phyloP scores from a whole-genome alignment of 1,140 invertebrate species.

The Arctopsyche grandis region DNA sequence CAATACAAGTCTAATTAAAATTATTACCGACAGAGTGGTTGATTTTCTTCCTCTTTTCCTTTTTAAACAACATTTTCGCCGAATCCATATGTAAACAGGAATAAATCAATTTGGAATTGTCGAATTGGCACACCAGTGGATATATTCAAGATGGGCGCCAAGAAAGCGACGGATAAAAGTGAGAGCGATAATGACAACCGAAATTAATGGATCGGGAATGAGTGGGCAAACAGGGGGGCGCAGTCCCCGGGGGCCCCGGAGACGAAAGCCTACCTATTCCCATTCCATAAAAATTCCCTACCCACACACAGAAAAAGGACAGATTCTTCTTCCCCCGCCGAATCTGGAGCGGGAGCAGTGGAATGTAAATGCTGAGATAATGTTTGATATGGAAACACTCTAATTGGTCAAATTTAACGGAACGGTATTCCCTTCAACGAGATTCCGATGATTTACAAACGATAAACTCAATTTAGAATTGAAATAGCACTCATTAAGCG shows the following conservation, averaged over 20 bases:
- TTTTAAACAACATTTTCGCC: not conserved
- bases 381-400: not conserved
- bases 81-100: not conserved
- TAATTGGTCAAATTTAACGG: conserved; percentile 19
- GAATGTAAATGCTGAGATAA: conserved; percentile 39
- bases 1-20: not conserved
- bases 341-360: conserved; percentile 27
- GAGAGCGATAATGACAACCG: conserved; percentile 36
- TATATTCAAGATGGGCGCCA: conserved; percentile 21
- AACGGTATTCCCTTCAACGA: not conserved
- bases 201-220: conserved; percentile 43
- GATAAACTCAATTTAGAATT: too few species aligned
- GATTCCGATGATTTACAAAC: too few species aligned
- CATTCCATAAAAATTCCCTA: not conserved
- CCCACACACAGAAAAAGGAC: not conserved
- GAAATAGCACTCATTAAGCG: too few species aligned
- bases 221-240: conserved; percentile 19
- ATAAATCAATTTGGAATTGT: conserved; percentile 29
- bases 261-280: not conserved
- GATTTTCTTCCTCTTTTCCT: too few species aligned
- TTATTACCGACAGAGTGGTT: not conserved
- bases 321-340: conserved; percentile 13
- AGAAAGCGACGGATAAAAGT: conserved; percentile 38
- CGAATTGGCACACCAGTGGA: not conserved
- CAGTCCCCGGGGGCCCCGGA: not conserved